Base-by-base conservation (phyloP, 2,888 invertebrate genomes). In the Encarsia formosa region DNA sequence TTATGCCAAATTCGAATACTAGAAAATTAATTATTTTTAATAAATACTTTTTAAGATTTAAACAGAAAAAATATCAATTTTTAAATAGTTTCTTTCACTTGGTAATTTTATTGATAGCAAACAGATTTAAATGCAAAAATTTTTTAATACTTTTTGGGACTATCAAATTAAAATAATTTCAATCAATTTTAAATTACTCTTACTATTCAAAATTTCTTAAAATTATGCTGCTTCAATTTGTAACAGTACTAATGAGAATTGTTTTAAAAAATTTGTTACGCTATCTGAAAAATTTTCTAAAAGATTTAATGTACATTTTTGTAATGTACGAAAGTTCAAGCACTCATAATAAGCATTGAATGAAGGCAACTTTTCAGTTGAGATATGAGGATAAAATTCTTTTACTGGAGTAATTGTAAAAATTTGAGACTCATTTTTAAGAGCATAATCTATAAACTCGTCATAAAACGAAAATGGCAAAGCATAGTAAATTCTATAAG, bases 321-420 rank as follows among this genome's bases (percentile, higher is more conserved):
- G 50, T 49, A 53, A 24, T 59, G 60, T 58, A 54, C 54, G 44
- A 38, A 54, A 60, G 57, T 54, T 59, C 38, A 65, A 57, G 53
- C 71, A 69, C 16, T 75, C 67, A 2, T 69, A 68, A 18, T 78
- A 78, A 34, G 82, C 75, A 39, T 78, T 77, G 15, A 61, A 38
- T 3, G 54, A 49, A 0, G 88, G 87, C 49, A 87, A 77, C 1
- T 86, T 87, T 74, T 91, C 90, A 0, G 81, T 81, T 37, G 87
- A 85, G 53, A 89, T 75, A 72, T 91, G 90, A 1, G 89, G 90
- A 77, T 84, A 88, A 73, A 86, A 87, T 1, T 78, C 77, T 47
- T 78, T 76, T 2, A 81, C 74, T 57, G 80, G 74, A 23, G 76
- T 72, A 54, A 83, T 68, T 59, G 76, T 73, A 40, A 71, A 64